Base-by-base conservation (phyloP, 2,113 vertebrate genomes). In the Irena cyanogastra region DNA sequence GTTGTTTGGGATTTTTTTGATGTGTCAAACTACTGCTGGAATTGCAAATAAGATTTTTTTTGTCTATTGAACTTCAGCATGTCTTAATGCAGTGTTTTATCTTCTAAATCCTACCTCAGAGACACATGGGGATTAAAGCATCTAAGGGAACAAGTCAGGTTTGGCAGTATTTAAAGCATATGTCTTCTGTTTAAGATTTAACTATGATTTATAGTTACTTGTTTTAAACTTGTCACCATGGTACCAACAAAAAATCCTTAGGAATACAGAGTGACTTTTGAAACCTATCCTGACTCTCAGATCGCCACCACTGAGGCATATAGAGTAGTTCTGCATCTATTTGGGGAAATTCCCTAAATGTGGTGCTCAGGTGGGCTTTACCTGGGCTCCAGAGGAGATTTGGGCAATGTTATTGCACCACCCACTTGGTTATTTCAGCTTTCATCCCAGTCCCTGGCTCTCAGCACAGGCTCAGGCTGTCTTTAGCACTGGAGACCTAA, bases 221-320 rank as follows among this genome's bases (percentile, higher is more conserved):
- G 33, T 57, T 90, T 92, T 72, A 68, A 86, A 90, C 31, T 70
- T 70, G 33, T 49, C 61, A 77, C 45, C 14, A 1, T 16, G 11
- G 42, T 59, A 42, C 35, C 45, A 26, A 18, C 28, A 69, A 33
- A 70, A 80, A 88, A n/a, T 63, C 33, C 35, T 30, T 50, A 42
- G 23, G 57, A 89, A 83, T 50, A 53, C 27, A 10, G 41, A 52
- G 26, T 15, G 31, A 44, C 33, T 59, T 59, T 44, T 75, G 70
- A 91, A 78, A 64, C 42, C n/a, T 44, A 6, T 59, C 33, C 50
- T 23, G 54, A 19, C 35, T 75, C 59, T 77, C 42, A 5, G 33
- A 44, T 65, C 0, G 0, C 15, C 15, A 3, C 39, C 0, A 0
- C 37, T 39, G 59, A 60, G 81, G 37, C 44, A 44, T 35, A 4